Conservation (phyloP, 2,113 vertebrate species). For the Protobothrops flavoviridis region DNA sequence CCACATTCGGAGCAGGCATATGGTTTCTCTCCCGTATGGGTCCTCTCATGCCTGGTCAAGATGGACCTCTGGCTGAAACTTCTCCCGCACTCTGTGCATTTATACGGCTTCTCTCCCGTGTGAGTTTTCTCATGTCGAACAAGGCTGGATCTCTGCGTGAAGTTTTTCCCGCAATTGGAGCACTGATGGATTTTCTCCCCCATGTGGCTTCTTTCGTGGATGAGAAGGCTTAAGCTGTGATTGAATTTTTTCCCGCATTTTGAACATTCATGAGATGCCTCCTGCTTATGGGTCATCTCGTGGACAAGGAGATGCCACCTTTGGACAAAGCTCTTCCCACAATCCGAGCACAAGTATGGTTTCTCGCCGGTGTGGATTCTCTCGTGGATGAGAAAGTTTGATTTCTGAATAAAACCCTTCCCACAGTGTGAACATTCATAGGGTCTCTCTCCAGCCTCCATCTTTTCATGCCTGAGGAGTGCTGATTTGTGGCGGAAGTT, state of each 20-base stretch:
- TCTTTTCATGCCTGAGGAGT: slow-evolving; percentile 11
- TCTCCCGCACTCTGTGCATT: not conserved
- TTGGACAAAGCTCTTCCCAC: slow-evolving; percentile 14
- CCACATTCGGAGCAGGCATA: not conserved
- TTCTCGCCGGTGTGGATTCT: not conserved
- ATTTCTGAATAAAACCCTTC: slow-evolving; percentile 14
- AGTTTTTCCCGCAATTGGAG: not conserved
- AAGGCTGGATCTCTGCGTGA: slow-evolving; percentile 4
- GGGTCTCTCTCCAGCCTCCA: slow-evolving; percentile 10
- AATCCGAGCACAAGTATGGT: not conserved
- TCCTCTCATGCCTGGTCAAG: slow-evolving; percentile 2
- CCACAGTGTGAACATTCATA: slow-evolving; percentile 14
- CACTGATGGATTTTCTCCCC: slow-evolving; percentile 3
- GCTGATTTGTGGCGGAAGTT: slow-evolving; percentile 14
- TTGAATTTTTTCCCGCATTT: not conserved
- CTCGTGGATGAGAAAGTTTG: slow-evolving; percentile 8
- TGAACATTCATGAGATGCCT: not conserved
- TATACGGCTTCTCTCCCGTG: not conserved
- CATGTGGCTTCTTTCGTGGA: slow-evolving; percentile 4
- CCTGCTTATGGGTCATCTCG: slow-evolving; percentile 11
- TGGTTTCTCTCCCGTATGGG: not conserved
- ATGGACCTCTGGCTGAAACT: slow-evolving; percentile 17
- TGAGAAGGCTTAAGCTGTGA: not conserved
- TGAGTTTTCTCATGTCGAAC: slow-evolving; percentile 4
- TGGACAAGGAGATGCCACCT: slow-evolving; percentile 9